phyloP scores from a whole-genome alignment of 2,888 invertebrate species.

The Pandemis cinnamomeana region DNA sequence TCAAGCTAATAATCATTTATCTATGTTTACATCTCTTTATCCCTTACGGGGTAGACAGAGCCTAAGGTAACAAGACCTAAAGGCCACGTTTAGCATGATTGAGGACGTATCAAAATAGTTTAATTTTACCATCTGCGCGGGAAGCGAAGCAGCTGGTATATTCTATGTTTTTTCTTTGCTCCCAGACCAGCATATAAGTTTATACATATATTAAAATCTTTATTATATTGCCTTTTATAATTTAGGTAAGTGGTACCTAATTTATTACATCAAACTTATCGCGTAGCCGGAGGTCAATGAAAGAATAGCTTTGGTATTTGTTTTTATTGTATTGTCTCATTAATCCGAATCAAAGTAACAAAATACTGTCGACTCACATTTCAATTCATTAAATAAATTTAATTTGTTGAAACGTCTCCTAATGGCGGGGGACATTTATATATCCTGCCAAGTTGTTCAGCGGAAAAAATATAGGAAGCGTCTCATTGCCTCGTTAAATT shows the following conservation, averaged over 20 bases:
- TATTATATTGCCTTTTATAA: too few species aligned
- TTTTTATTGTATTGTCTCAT: not conserved
- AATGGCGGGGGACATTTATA: slow-evolving; percentile 52
- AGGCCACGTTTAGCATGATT: too few species aligned
- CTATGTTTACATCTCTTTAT: too few species aligned
- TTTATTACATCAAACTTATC: not conserved
- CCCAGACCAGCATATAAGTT: too few species aligned
- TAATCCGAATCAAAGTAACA: slow-evolving; percentile 33
- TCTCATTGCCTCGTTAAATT: slow-evolving; percentile 54
- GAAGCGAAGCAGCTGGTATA: too few species aligned
- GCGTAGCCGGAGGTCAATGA: not conserved
- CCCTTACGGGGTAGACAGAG: too few species aligned
- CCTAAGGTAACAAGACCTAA: too few species aligned
- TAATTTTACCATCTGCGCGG: too few species aligned
- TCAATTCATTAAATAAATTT: slow-evolving; percentile 54
- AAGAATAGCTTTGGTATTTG: not conserved
- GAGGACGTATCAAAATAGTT: too few species aligned
- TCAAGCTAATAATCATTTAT: too few species aligned
- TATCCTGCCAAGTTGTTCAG: slow-evolving; percentile 47
- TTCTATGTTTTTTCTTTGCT: too few species aligned
- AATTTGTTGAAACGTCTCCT: slow-evolving; percentile 50
- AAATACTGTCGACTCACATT: slow-evolving; percentile 47
- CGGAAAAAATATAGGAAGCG: slow-evolving; percentile 53
- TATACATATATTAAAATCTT: too few species aligned
- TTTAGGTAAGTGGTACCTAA: not conserved